Evolutionary conservation across 2,888 invertebrate genomes (phyloP).

Genomic region (Acanthosoma haemorrhoidale): DNA sequence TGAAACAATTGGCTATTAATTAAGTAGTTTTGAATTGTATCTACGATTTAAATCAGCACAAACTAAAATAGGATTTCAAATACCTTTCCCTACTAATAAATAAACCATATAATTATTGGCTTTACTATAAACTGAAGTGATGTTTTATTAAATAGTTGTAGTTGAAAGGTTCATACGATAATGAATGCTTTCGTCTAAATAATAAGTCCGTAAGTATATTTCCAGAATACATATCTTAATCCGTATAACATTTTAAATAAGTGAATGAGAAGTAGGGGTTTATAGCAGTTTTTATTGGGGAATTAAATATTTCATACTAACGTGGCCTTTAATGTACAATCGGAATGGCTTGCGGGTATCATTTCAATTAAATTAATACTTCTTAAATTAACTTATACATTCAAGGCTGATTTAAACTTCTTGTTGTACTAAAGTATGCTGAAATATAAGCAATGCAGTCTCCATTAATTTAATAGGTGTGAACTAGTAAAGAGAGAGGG

Average conservation of each 20-base stretch:
- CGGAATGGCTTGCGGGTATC: constrained; percentile 27
- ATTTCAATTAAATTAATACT: background rate
- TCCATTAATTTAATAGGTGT: no score
- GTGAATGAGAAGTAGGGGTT: background rate
- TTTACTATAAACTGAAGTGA: background rate
- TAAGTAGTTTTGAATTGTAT: background rate
- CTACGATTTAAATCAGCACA: background rate
- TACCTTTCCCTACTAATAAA: background rate
- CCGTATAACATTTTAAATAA: background rate
- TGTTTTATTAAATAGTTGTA: background rate
- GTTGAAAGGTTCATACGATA: background rate
- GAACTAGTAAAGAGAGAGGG: no score
- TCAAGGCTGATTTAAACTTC: background rate
- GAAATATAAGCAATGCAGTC: no score
- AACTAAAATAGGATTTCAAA: constrained; percentile 4
- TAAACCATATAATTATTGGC: background rate
- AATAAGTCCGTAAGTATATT: background rate
- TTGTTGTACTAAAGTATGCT: no score
- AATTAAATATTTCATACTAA: constrained; percentile 14
- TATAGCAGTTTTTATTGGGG: background rate
- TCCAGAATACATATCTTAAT: constrained; percentile 25
- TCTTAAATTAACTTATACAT: background rate
- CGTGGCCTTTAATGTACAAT: constrained; percentile 30
- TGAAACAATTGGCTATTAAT: background rate
- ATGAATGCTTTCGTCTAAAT: background rate